A percentile compares a stretch with the other conserved stretches of the same genome.
These are phyloP conservation scores for Sebastes paucispinis DNA, from an alignment of 2,797 vertebrate species.

Conservation along the genomic window DNA sequence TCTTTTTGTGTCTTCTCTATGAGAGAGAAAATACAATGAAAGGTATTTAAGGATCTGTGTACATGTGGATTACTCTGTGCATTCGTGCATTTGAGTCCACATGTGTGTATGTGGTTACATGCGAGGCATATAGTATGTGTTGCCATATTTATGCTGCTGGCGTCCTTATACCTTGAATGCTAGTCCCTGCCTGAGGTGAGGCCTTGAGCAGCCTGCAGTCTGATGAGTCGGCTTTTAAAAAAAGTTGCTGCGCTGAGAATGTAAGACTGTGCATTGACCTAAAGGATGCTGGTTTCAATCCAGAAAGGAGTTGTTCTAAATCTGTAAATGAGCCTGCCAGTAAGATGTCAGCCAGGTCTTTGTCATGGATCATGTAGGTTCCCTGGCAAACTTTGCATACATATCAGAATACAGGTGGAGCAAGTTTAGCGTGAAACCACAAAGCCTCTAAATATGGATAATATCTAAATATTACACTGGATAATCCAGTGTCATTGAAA, in stretches of 20 bases:
- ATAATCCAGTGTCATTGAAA: neutral
- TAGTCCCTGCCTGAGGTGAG: constrained; percentile 47
- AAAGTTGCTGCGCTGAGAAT: neutral
- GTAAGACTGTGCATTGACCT: neutral
- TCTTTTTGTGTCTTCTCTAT: constrained; percentile 1
- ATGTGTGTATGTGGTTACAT: neutral
- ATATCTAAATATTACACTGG: neutral
- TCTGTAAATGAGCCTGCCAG: neutral
- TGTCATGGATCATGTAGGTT: neutral
- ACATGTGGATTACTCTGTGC: neutral
- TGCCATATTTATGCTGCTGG: constrained; percentile 32
- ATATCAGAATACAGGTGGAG: neutral
- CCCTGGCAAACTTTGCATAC: neutral
- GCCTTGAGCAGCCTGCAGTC: constrained; percentile 40
- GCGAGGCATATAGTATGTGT: neutral
- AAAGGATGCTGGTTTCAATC: constrained; percentile 20
- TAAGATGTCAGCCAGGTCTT: neutral
- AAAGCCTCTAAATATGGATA: neutral
- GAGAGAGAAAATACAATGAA: constrained; percentile 1
- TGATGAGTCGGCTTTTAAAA: constrained; percentile 20
- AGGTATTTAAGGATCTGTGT: neutral
- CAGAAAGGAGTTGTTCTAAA: neutral
- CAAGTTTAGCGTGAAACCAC: neutral
- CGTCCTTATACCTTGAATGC: constrained; percentile 25
- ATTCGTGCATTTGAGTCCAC: neutral